These are phyloP conservation scores for Melanotaenia pygmaea DNA, from an alignment of 2,797 vertebrate species.

Conservation along the genomic window DNA sequence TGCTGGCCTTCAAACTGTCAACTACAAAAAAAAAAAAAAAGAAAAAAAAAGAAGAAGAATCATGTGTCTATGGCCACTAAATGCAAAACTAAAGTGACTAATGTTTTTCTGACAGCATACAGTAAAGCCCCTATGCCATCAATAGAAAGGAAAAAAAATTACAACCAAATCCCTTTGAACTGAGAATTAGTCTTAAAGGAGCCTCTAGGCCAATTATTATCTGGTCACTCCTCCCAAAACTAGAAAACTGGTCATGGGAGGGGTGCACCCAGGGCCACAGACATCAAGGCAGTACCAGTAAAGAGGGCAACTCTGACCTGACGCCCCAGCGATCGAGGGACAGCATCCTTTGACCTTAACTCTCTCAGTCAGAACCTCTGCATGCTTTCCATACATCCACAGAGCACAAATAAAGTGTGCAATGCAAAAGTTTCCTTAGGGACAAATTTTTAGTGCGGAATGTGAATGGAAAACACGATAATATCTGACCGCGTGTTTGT, in stretches of 20 bases:
- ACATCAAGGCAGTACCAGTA: constrained; percentile 40
- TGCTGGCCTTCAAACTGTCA: constrained; percentile 67
- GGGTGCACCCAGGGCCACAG: constrained; percentile 42
- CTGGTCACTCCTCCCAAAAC: constrained; percentile 21
- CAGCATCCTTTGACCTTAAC: constrained; percentile 46
- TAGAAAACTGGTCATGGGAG: constrained; percentile 38
- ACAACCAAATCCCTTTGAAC: constrained; percentile 36
- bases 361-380: constrained; percentile 53
- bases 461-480: constrained; percentile 36
- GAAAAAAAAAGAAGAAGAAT: constrained; percentile 66
- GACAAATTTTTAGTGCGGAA: constrained; percentile 39
- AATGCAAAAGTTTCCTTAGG: constrained; percentile 11
- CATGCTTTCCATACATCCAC: constrained; percentile 13
- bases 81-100: constrained; percentile 42
- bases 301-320: constrained; percentile 57
- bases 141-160: constrained; percentile 4
- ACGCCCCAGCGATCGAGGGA: constrained; percentile 40
- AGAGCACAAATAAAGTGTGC: constrained; percentile 13
- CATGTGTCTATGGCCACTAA: constrained; percentile 58
- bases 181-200: constrained; percentile 21
- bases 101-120: constrained; percentile 34
- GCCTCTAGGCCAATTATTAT: constrained; percentile 5
- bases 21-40: constrained; percentile 55
- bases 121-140: constrained; percentile 26
- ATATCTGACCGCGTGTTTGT: constrained; percentile 28